These are phyloP conservation scores for Propithecus coquereli DNA, from an alignment of 2,113 vertebrate genomes.

Conservation along the genomic window DNA sequence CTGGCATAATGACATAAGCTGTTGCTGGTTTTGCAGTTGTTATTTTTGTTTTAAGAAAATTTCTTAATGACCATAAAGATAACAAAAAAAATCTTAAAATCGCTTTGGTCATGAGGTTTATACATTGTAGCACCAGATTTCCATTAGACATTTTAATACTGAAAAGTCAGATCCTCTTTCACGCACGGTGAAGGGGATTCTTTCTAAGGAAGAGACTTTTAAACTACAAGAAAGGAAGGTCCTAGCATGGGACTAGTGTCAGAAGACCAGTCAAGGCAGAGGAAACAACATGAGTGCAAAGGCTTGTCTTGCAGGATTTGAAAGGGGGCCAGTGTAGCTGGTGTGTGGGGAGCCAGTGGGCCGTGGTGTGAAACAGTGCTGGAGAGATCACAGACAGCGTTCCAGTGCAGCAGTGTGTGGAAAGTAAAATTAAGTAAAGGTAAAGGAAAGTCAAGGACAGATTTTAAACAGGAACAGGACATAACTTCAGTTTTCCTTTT, in stretches of 20 bases:
- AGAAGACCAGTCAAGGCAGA: not conserved
- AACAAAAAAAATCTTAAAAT: not conserved
- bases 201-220: not conserved
- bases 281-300: not conserved
- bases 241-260: not conserved
- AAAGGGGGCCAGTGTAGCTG: not conserved
- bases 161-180: not conserved
- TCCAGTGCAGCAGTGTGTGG: not conserved
- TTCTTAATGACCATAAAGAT: not conserved
- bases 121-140: not conserved
- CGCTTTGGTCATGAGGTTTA: not conserved
- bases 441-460: not conserved
- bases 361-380: fast-evolving
- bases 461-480: not conserved
- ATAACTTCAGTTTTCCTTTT: not conserved
- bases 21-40: not conserved
- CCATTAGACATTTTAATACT: not conserved
- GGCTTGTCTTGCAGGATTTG: not conserved
- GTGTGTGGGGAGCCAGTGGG: too few species aligned
- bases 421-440: too few species aligned
- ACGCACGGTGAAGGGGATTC: not conserved
- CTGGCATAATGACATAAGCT: not conserved
- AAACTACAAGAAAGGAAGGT: not conserved
- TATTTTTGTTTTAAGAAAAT: not conserved
- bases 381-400: not conserved